Evolutionary conservation across 2,113 vertebrate species (phyloP).

Genomic region (Theristicus caerulescens): DNA sequence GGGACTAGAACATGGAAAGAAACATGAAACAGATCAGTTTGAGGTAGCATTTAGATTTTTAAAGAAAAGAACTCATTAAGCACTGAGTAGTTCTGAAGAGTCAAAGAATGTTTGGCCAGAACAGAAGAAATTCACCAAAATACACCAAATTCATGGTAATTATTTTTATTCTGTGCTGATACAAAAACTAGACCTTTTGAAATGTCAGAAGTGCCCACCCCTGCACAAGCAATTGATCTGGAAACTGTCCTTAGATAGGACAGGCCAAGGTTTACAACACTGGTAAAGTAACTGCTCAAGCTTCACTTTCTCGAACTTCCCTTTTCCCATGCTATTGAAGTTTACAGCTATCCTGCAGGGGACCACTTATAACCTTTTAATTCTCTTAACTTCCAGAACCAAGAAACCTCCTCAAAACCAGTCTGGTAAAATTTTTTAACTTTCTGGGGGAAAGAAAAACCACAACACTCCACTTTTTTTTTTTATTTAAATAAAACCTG

Average conservation of each 20-base stretch:
- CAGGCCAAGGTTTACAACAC: neutral
- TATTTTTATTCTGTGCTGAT: neutral
- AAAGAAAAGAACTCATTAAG: neutral
- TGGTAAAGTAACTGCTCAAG: neutral
- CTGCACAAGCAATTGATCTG: neutral
- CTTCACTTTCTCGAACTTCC: neutral
- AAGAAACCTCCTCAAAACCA: neutral
- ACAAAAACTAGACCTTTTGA: neutral
- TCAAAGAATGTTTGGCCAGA: neutral
- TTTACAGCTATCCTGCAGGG: neutral
- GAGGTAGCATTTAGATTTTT: neutral
- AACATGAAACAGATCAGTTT: neutral
- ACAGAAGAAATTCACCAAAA: neutral
- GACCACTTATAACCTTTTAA: neutral
- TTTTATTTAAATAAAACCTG: neutral
- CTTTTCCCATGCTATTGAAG: neutral
- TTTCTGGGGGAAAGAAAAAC: neutral
- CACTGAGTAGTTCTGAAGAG: neutral
- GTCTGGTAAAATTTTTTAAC: neutral
- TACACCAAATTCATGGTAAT: accelerated
- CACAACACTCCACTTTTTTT: neutral
- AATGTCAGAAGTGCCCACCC: neutral
- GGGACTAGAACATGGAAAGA: neutral
- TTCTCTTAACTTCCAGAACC: neutral
- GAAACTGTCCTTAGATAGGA: neutral